Conservation (phyloP, 2,888 invertebrate genomes). For the Lasiommata megera region DNA sequence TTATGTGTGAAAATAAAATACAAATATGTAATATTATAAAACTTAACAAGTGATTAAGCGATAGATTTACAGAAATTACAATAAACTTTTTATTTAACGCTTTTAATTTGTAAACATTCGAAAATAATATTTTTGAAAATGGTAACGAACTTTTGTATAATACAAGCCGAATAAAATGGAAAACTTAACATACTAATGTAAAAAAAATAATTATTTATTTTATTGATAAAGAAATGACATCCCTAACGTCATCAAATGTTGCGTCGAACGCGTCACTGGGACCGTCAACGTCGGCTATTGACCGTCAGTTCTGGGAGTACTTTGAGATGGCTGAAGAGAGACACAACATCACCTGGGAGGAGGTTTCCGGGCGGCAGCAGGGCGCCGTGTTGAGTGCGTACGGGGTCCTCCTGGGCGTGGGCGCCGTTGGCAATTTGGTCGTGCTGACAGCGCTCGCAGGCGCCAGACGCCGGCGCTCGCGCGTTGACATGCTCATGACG, state of each 20-base stretch:
- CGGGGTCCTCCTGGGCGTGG: conserved; percentile 82
- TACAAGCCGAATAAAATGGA: no score
- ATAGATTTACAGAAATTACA: no score
- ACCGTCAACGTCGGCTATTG: conserved; percentile 33
- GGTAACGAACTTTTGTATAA: no score
- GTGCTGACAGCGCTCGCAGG: conserved; percentile 85
- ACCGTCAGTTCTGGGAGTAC: conserved; percentile 63
- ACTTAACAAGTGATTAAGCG: no score
- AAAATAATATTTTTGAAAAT: no score
- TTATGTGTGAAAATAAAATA: no score
- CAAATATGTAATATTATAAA: no score
- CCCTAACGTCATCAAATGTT: not conserved
- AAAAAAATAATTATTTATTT: no score
- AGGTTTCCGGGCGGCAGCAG: conserved; percentile 48
- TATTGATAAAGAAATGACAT: no score
- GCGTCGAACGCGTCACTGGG: not conserved
- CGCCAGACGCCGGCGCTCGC: conserved; percentile 83
- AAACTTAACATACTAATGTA: no score
- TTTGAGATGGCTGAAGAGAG: conserved; percentile 44
- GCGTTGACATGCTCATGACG: conserved; percentile 90
- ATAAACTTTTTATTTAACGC: no score
- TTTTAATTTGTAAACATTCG: no score
- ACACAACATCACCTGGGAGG: conserved; percentile 30
- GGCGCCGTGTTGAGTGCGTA: conserved; percentile 82
- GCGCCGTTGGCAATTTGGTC: conserved; percentile 86